These are phyloP conservation scores for Setophaga kirtlandii DNA, from an alignment of 2,113 vertebrate species.

Conservation along the genomic window DNA sequence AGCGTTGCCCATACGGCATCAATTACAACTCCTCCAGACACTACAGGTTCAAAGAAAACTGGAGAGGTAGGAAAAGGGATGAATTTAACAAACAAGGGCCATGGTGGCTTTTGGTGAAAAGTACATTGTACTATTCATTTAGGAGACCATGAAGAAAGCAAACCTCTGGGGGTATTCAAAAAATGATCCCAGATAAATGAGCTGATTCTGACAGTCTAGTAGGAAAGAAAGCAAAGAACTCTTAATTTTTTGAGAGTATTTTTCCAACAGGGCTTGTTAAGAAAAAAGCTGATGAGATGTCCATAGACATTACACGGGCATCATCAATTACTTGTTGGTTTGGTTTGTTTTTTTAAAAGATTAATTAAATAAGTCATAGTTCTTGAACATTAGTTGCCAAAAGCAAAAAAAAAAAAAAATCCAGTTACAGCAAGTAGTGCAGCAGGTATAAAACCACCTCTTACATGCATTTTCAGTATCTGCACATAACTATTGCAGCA, in stretches of 20 bases:
- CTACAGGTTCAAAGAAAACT: neutral
- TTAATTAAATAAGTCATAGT: neutral
- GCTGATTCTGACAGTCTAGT: slow-evolving; percentile 5
- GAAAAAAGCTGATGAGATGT: slow-evolving; percentile 60
- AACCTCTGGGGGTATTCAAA: neutral
- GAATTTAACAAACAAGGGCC: neutral
- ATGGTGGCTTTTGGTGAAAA: neutral
- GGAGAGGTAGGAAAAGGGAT: neutral
- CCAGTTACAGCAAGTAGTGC: neutral
- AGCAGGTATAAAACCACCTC: neutral
- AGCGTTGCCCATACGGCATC: neutral
- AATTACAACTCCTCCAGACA: neutral
- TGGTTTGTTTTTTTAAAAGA: neutral
- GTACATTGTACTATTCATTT: neutral
- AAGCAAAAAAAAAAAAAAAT: slow-evolving; percentile 37
- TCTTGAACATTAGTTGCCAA: slow-evolving; percentile 61
- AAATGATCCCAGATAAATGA: slow-evolving; percentile 9
- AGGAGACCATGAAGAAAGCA: neutral
- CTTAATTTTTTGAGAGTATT: slow-evolving; percentile 61
- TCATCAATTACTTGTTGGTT: slow-evolving; percentile 52
- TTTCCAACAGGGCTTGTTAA: slow-evolving; percentile 64
- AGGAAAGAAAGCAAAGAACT: slow-evolving; percentile 56
- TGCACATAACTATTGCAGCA: neutral
- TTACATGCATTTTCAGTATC: neutral
- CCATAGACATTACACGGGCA: slow-evolving; percentile 42